Evolutionary conservation across 1,140 invertebrate genomes (phyloP).

Genomic region (Drosophila elegans): DNA sequence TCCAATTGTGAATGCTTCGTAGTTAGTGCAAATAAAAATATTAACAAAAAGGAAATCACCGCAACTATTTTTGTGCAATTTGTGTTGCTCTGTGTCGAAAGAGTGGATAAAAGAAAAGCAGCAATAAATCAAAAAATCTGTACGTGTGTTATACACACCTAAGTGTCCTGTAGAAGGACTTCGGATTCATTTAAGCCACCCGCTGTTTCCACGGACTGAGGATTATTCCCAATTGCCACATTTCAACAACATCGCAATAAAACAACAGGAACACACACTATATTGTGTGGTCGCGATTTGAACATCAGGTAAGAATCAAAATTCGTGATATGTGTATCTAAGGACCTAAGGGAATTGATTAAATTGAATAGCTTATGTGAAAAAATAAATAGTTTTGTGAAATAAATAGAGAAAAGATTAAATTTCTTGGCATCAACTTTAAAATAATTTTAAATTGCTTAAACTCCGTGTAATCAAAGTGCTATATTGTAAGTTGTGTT

Average conservation of each 20-base stretch:
- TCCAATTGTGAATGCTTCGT: slow-evolving; percentile 36
- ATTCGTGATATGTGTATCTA: not conserved
- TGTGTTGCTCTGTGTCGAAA: slow-evolving; percentile 38
- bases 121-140: slow-evolving; percentile 53
- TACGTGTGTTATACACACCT: slow-evolving; percentile 72
- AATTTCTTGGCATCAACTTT: too few relatives aligned
- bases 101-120: slow-evolving; percentile 18
- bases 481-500: too few relatives aligned
- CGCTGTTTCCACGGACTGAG: slow-evolving; percentile 16
- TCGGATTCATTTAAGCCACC: slow-evolving; percentile 31
- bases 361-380: not conserved
- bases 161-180: slow-evolving; percentile 64
- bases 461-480: not conserved
- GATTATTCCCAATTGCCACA: slow-evolving; percentile 42
- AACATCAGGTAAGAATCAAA: slow-evolving; percentile 37
- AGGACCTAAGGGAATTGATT: not conserved
- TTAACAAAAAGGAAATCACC: slow-evolving; percentile 15
- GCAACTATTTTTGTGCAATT: slow-evolving; percentile 41
- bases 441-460: too few relatives aligned
- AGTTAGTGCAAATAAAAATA: slow-evolving; percentile 13
- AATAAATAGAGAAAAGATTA: too few relatives aligned
- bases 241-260: slow-evolving; percentile 13
- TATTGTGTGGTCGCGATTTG: not conserved
- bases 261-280: not conserved
- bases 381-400: not conserved